phyloP scores from a whole-genome alignment of 2,888 invertebrate genomes.

The Stenoptilia bipunctidactyla region DNA sequence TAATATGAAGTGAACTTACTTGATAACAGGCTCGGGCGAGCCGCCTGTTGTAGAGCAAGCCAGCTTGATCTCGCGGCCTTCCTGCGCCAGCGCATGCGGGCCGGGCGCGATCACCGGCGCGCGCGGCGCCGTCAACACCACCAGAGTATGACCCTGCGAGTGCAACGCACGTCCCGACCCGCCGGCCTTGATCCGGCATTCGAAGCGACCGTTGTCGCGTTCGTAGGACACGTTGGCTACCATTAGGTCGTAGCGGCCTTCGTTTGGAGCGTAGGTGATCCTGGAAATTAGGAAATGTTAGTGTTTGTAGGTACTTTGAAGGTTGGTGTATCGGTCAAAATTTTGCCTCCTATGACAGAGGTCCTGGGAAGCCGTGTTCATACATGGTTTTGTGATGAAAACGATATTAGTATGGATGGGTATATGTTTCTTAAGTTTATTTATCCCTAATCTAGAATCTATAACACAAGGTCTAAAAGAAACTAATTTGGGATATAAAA shows the following conservation, averaged over 20 bases:
- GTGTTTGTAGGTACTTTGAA: too few relatives aligned
- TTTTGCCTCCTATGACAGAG: too few relatives aligned
- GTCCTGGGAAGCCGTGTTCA: too few relatives aligned
- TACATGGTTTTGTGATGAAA: too few relatives aligned
- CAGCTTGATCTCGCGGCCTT: conserved; percentile 81
- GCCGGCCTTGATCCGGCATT: conserved; percentile 88
- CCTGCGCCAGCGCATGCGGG: conserved; percentile 83
- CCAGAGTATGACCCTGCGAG: conserved; percentile 85
- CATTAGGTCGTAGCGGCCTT: conserved; percentile 87
- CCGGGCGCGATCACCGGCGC: conserved; percentile 84
- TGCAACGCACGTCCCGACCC: conserved; percentile 88
- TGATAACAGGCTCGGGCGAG: conserved; percentile 90
- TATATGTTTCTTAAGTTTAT: too few relatives aligned
- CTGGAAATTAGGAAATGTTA: too few relatives aligned
- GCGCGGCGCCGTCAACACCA: conserved; percentile 88
- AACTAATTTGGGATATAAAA: too few relatives aligned
- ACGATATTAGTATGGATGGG: too few relatives aligned
- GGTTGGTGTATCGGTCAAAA: too few relatives aligned
- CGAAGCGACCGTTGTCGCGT: conserved; percentile 91
- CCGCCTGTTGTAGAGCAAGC: conserved; percentile 89
- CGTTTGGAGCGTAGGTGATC: conserved; percentile 84
- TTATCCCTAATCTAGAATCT: too few relatives aligned
- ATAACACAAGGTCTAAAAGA: too few relatives aligned
- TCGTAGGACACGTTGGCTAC: conserved; percentile 92
- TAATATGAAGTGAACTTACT: conserved; percentile 71